Conservation (phyloP, 1,140 invertebrate genomes). For the Cherax destructor region DNA sequence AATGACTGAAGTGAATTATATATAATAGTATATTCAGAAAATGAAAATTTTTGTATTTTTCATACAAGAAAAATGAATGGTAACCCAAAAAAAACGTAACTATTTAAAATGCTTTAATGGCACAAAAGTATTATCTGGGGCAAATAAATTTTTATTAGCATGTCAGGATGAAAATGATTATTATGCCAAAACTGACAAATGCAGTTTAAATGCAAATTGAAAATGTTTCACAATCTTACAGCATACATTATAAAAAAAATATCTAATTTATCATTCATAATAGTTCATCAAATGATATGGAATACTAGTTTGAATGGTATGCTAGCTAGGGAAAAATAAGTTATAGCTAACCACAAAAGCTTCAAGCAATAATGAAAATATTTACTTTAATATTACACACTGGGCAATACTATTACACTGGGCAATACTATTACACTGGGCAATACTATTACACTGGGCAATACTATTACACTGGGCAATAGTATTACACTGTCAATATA, state of each 20-base stretch:
- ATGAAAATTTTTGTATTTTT: background rate
- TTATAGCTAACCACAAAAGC: background rate
- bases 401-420: background rate
- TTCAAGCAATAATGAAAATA: background rate
- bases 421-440: background rate
- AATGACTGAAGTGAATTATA: background rate
- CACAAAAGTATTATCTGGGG: background rate
- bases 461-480: background rate
- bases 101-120: constrained; percentile 5
- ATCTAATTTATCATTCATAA: background rate
- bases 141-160: background rate
- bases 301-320: background rate
- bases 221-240: background rate
- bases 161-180: background rate
- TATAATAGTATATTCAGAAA: background rate
- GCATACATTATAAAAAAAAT: background rate
- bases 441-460: background rate
- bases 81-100: background rate
- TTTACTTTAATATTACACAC: background rate
- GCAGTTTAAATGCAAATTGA: background rate
- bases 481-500: background rate
- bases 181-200: background rate
- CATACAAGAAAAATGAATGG: background rate
- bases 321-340: background rate
- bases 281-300: background rate